These are phyloP conservation scores for Pantherophis guttatus DNA, from an alignment of 2,113 vertebrate species.

Conservation along the genomic window DNA sequence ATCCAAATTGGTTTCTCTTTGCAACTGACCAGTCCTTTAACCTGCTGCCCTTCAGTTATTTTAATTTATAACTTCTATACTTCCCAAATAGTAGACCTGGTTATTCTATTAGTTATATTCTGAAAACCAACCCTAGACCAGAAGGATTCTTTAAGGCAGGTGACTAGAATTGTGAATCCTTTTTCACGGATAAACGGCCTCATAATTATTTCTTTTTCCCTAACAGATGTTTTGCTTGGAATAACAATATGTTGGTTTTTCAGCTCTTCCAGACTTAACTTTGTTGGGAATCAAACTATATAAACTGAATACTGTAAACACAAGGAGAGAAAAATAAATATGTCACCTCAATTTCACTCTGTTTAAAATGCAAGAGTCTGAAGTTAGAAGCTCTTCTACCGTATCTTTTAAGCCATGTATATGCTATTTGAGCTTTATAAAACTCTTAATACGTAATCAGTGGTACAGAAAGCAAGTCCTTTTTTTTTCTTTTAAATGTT, in stretches of 20 bases:
- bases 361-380: not conserved
- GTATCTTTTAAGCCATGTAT: not conserved
- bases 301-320: not conserved
- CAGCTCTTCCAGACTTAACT: not conserved
- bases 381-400: not conserved
- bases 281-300: not conserved
- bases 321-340: not conserved
- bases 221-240: not conserved
- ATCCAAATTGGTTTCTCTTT: not conserved
- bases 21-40: not conserved
- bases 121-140: not conserved
- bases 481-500: not conserved
- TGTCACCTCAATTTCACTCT: not conserved
- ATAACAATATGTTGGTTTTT: not conserved
- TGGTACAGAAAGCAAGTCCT: not conserved
- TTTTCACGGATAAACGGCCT: not conserved
- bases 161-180: not conserved
- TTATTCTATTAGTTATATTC: not conserved
- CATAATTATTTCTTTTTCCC: not conserved
- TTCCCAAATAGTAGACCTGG: not conserved
- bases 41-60: not conserved
- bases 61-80: not conserved
- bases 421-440: not conserved
- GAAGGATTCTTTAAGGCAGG: not conserved
- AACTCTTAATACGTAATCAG: not conserved